Conservation (phyloP, 2,797 vertebrate genomes). For the Parauchenoglanis ngamensis region DNA sequence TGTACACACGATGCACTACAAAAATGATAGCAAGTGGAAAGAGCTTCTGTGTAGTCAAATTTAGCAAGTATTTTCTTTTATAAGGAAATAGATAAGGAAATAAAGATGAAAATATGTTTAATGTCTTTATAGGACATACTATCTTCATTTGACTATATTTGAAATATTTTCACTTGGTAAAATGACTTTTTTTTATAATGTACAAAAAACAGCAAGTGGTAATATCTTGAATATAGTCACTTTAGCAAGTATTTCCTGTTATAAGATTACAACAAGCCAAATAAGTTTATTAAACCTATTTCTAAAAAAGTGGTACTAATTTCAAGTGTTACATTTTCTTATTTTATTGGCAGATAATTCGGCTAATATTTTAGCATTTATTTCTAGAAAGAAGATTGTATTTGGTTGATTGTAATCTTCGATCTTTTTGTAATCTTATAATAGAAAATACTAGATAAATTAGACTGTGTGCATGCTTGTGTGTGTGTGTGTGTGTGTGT, state of each 20-base stretch:
- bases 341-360: background rate
- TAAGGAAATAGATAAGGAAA: too few relatives aligned
- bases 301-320: background rate
- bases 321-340: background rate
- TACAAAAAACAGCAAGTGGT: background rate
- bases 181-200: too few relatives aligned
- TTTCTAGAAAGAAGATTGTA: background rate
- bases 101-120: too few relatives aligned
- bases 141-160: too few relatives aligned
- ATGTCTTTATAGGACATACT: too few relatives aligned
- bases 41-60: too few relatives aligned
- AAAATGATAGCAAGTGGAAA: background rate
- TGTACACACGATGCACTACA: background rate
- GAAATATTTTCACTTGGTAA: too few relatives aligned
- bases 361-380: background rate
- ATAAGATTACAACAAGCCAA: background rate
- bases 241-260: background rate
- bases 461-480: background rate
- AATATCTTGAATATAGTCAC: background rate
- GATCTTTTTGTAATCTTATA: background rate
- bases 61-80: too few relatives aligned
- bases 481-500: background rate
- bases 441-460: background rate
- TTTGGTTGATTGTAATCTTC: background rate
- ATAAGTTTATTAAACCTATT: background rate